Conservation (phyloP, 2,888 invertebrate species). For the Drepana falcataria region DNA sequence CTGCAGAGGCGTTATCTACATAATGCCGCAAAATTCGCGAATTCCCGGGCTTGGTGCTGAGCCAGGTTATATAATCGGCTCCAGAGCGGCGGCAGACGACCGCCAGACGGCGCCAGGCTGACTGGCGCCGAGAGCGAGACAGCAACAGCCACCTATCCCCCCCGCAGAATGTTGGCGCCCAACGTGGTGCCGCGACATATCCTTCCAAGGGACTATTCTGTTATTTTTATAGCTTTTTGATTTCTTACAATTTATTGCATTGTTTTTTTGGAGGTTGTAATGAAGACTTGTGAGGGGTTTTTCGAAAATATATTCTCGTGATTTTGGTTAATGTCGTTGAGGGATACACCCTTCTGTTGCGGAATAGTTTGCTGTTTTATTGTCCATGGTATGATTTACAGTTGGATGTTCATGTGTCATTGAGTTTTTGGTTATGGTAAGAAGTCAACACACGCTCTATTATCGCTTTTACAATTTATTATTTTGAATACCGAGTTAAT, state of each 20-base stretch:
- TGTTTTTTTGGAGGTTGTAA: constrained; percentile 20
- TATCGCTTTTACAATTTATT: too few relatives aligned
- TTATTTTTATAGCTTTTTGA: constrained; percentile 46
- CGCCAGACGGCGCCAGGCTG: constrained; percentile 73
- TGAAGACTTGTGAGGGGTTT: constrained; percentile 4
- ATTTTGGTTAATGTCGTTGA: constrained; percentile 12
- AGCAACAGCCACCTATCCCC: constrained; percentile 21
- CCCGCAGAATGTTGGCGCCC: constrained; percentile 50
- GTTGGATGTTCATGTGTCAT: constrained; percentile 13
- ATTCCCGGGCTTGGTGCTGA: constrained; percentile 13
- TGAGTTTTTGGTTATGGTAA: background rate
- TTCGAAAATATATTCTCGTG: constrained; percentile 12
- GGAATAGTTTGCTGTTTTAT: background rate
- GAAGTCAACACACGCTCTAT: too few relatives aligned
- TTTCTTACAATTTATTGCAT: constrained; percentile 51
- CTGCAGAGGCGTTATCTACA: background rate
- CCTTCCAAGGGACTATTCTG: constrained; percentile 12
- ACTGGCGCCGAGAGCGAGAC: constrained; percentile 70
- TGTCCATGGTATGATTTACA: background rate
- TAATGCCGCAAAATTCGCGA: constrained; percentile 1
- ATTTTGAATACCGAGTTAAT: too few relatives aligned
- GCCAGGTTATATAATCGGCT: constrained; percentile 62
- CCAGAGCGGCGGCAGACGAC: constrained; percentile 55
- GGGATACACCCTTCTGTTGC: constrained; percentile 9
- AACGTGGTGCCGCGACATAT: constrained; percentile 29